Evolutionary conservation across 2,888 invertebrate genomes (phyloP), one percentile per base, ranked within the genome.

Genomic region (Drosophila kambysellisi): DNA sequence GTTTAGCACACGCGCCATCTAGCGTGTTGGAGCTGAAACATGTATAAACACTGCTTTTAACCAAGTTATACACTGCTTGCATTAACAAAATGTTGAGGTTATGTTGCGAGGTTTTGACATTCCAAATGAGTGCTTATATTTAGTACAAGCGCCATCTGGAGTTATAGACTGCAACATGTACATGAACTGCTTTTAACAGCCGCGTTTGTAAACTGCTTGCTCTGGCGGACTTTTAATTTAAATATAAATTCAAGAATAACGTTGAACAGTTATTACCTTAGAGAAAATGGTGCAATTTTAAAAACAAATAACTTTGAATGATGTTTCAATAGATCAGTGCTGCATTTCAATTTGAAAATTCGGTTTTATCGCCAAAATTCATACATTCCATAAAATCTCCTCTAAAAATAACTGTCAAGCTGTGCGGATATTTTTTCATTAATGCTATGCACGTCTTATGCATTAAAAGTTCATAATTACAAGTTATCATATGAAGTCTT

Each of bases 1-100:
- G 53, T 4, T 9, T 4, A 0, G n/a, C 20, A 46, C 4, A 2
- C 2, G 6, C 61, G 74, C 53, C 76, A 68, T n/a, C 76, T 79
- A 43, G 6, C n/a, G 2, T 11, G 2, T 25, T 30, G 0, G 0
- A 29, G 37, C 4, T 37, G 12, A 7, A 46, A 3, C 12, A 6
- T 5, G 6, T 6, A n/a, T 41, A 9, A n/a, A n/a, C n/a, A 43
- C 43, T 43, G 43, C 11, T 20, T 20, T 20, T 20, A 5, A 43
- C 43, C 12, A 2, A 15, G 0, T 25, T 15, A 4, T 0, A 8
- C 15, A 7, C 46, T 46, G 20, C 20, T 46, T 46, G 46, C 20
- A 15, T 12, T 20, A 4, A 9, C 41, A 20, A 0, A 20, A 9
- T 41, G 20, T 43, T 43, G 41, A 20, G 9, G 41, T 41, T 43